A percentile compares a stretch with the other conserved stretches of the same genome.
Evolutionary conservation across 2,113 vertebrate species (phyloP).

Genomic region (Phoxinus phoxinus): DNA sequence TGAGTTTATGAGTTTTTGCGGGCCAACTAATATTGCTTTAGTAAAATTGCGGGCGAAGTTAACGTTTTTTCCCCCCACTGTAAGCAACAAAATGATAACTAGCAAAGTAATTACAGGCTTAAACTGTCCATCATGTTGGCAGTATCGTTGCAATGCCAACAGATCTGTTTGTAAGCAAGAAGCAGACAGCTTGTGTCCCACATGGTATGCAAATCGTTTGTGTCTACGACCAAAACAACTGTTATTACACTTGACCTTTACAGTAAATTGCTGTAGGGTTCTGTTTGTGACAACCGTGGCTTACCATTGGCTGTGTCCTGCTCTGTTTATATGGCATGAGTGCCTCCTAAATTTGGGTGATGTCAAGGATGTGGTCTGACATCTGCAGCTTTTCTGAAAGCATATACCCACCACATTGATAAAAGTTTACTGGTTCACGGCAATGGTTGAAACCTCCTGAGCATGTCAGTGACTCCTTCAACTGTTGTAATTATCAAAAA

Average conservation of each 20-base stretch:
- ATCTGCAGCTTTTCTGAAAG: background rate
- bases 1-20: constrained; percentile 1
- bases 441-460: background rate
- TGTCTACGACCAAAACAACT: constrained; percentile 46
- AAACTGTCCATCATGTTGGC: constrained; percentile 4
- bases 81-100: constrained; percentile 23
- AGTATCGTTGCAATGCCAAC: constrained; percentile 4
- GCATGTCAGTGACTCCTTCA: background rate
- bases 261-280: constrained; percentile 40
- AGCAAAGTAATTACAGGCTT: background rate
- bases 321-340: constrained; percentile 31
- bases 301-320: constrained; percentile 39
- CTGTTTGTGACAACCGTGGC: constrained; percentile 46
- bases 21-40: background rate
- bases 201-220: constrained; percentile 52
- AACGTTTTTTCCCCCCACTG: background rate
- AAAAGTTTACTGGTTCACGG: background rate
- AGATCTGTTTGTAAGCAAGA: constrained; percentile 16
- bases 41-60: background rate
- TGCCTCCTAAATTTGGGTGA: constrained; percentile 22
- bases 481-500: too few species aligned
- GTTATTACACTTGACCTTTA: constrained; percentile 54
- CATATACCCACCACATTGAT: background rate
- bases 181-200: constrained; percentile 32
- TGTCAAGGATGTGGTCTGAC: constrained; percentile 30